Conservation (phyloP, 2,888 invertebrate genomes). For the Homarus gammarus region DNA sequence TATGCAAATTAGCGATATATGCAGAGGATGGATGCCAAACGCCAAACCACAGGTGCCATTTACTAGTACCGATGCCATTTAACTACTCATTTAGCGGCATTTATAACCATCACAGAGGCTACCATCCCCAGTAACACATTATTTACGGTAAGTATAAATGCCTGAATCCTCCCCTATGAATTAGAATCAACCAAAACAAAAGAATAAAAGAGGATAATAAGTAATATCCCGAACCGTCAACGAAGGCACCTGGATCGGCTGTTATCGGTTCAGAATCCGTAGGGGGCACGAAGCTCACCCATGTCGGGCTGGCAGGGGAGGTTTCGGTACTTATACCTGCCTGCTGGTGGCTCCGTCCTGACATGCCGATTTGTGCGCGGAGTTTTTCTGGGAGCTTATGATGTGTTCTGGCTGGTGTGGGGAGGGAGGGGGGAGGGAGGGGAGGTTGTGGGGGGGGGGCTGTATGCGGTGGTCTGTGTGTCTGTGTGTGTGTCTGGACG, state of each 20-base stretch:
- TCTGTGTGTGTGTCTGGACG: too few relatives aligned
- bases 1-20: constrained; percentile 62
- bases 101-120: background rate
- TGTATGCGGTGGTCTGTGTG: too few relatives aligned
- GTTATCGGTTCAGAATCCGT: constrained; percentile 60
- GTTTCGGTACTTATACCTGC: constrained; percentile 30
- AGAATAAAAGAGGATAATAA: constrained; percentile 24
- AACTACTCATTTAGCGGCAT: background rate
- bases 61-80: background rate
- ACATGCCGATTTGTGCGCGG: constrained; percentile 12
- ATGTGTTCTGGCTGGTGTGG: background rate
- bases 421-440: background rate
- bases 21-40: constrained; percentile 37
- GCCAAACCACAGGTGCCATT: constrained; percentile 39
- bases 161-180: too few relatives aligned
- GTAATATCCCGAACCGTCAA: constrained; percentile 42
- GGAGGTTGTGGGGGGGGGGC: background rate
- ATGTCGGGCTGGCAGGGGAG: constrained; percentile 52
- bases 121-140: too few relatives aligned
- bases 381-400: too few relatives aligned
- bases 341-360: constrained; percentile 16
- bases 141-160: too few relatives aligned
- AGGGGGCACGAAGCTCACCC: constrained; percentile 54
- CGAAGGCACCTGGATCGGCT: constrained; percentile 58
- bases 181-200: constrained; percentile 21